Conservation (phyloP, 2,888 invertebrate genomes). For the Hyposoter didymator region DNA sequence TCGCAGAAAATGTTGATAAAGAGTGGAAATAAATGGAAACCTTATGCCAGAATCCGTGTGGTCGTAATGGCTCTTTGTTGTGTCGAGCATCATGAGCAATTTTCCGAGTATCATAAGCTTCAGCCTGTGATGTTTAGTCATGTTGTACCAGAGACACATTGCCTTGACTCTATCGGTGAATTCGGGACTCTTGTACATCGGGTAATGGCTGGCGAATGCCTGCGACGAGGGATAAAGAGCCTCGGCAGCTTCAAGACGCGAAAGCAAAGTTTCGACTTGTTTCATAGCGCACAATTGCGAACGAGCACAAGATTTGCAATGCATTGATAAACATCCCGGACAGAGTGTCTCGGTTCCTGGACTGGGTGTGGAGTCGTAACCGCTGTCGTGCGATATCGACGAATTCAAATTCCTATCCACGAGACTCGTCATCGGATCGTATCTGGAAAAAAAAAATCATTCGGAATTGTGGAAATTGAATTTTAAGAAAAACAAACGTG, state of each 20-base stretch:
- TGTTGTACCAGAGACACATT: constrained; percentile 96
- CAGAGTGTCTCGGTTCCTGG: constrained; percentile 80
- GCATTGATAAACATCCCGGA: constrained; percentile 90
- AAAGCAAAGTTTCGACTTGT: constrained; percentile 90
- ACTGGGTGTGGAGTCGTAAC: constrained; percentile 64
- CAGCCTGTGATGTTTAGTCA: constrained; percentile 92
- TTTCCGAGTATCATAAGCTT: constrained; percentile 91
- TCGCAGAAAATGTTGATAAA: background rate
- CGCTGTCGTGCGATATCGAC: constrained; percentile 68
- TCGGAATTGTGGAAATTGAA: too few species aligned
- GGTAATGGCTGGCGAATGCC: constrained; percentile 91
- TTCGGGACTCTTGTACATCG: constrained; percentile 87
- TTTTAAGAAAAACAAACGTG: too few species aligned
- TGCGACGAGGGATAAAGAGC: constrained; percentile 93
- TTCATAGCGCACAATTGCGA: constrained; percentile 90
- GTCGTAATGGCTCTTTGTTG: constrained; percentile 77
- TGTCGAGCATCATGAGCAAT: constrained; percentile 85
- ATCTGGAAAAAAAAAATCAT: constrained; percentile 68
- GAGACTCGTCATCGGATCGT: constrained; percentile 73
- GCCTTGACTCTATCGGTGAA: constrained; percentile 91
- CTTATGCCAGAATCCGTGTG: constrained; percentile 75
- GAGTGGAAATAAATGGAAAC: constrained; percentile 29
- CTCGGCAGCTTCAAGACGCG: constrained; percentile 91
- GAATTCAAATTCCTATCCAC: constrained; percentile 67
- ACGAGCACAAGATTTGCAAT: constrained; percentile 89